A percentile compares a stretch with the other conserved stretches of the same genome.
Evolutionary conservation across 1,140 invertebrate species (phyloP).

Genomic region (Drosophila funebris): DNA sequence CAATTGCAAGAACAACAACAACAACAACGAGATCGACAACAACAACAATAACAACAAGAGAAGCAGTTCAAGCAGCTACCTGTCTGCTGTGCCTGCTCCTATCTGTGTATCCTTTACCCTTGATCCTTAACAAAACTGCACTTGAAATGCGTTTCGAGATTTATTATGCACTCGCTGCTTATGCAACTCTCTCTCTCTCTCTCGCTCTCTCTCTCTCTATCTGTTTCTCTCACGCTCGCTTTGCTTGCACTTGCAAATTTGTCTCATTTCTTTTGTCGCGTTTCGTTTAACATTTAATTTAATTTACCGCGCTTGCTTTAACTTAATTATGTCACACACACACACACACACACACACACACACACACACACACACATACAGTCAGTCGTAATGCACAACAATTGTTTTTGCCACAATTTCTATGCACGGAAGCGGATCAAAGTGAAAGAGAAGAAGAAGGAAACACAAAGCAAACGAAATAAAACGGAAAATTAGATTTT

Average conservation of each 20-base stretch:
- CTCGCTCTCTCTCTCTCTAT: background rate
- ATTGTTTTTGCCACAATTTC: constrained; percentile 37
- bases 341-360: constrained; percentile 27
- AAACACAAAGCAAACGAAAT: background rate
- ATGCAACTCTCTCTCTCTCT: constrained; percentile 13
- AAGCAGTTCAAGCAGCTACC: background rate
- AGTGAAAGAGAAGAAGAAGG: background rate
- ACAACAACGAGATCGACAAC: no score
- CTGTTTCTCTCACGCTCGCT: background rate
- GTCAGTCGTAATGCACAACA: constrained; percentile 11
- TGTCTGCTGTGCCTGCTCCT: background rate
- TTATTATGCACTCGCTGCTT: constrained; percentile 9
- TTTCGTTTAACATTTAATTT: constrained; percentile 69
- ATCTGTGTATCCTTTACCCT: background rate
- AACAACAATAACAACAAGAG: no score
- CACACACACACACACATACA: background rate
- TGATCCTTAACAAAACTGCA: background rate
- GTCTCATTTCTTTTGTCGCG: constrained; percentile 35
- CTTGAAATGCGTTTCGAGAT: background rate
- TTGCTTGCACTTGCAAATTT: constrained; percentile 22
- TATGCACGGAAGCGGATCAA: constrained; percentile 24
- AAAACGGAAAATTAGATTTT: background rate
- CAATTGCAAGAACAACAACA: background rate
- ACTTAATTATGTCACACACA: constrained; percentile 65
- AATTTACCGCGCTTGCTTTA: constrained; percentile 53